A percentile compares a stretch with the other conserved stretches of the same genome.
These are phyloP conservation scores for Mixornis gularis DNA, from an alignment of 2,113 vertebrate species.

Conservation along the genomic window DNA sequence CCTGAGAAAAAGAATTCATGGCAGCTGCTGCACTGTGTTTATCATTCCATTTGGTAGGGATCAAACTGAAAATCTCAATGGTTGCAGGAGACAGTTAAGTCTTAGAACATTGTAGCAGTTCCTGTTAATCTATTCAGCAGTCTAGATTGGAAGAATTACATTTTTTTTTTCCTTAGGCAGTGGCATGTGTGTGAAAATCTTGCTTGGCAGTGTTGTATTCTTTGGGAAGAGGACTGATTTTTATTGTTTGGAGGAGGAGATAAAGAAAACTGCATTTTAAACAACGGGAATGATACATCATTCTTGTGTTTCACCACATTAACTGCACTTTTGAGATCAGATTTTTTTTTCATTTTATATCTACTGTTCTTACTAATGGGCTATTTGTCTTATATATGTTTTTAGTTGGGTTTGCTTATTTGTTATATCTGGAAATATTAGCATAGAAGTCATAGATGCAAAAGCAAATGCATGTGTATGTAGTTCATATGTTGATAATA, in stretches of 20 bases:
- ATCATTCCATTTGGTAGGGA: neutral
- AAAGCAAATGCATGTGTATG: neutral
- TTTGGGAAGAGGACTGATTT: neutral
- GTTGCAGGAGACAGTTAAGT: neutral
- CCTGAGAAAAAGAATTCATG: neutral
- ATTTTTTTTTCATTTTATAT: neutral
- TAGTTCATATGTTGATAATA: neutral
- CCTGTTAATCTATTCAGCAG: neutral
- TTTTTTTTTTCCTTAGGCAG: neutral
- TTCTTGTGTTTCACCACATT: neutral
- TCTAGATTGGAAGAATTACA: neutral
- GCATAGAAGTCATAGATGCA: neutral
- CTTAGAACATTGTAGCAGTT: neutral
- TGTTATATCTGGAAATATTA: neutral
- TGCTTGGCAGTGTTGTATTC: neutral
- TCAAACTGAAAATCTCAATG: neutral
- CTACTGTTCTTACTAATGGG: neutral
- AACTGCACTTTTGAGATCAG: neutral
- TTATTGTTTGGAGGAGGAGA: neutral
- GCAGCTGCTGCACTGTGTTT: neutral
- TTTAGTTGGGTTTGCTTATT: neutral
- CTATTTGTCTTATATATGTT: neutral
- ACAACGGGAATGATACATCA: neutral
- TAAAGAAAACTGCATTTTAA: neutral
- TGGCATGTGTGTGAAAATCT: neutral